Conservation (phyloP, 2,113 vertebrate genomes). For the Lophius piscatorius region DNA sequence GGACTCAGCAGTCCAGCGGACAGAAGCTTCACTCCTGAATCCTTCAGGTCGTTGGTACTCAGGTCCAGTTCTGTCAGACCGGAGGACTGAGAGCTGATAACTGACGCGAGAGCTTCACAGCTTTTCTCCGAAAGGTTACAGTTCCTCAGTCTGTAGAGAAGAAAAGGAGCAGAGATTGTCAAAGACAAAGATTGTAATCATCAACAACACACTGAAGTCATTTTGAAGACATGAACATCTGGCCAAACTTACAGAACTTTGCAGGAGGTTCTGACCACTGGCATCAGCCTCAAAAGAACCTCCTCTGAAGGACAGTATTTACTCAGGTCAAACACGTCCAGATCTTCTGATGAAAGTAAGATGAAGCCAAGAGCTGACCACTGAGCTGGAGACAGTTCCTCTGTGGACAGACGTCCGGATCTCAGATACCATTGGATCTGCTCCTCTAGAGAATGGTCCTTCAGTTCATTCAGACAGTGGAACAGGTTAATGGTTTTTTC, state of each 20-base stretch:
- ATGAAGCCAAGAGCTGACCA: constrained; percentile 48
- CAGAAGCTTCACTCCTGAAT: constrained; percentile 16
- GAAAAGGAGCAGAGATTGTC: too few species aligned
- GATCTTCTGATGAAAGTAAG: constrained; percentile 12
- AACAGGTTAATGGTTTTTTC: constrained; percentile 48
- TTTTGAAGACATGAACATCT: too few species aligned
- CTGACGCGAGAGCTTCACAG: constrained; percentile 15
- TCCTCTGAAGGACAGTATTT: constrained; percentile 33
- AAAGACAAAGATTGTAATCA: too few species aligned
- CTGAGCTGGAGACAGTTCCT: constrained; percentile 8
- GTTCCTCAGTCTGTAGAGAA: constrained; percentile 26
- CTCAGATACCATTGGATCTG: constrained; percentile 6
- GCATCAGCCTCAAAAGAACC: constrained; percentile 27
- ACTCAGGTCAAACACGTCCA: constrained; percentile 25
- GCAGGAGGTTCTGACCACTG: constrained; percentile 23
- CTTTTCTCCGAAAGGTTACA: constrained; percentile 14
- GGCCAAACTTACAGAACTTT: constrained; percentile 50
- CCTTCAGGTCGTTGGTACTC: constrained; percentile 31
- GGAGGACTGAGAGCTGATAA: not conserved
- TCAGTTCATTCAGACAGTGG: constrained; percentile 40
- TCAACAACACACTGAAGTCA: too few species aligned
- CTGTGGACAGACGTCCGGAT: not conserved
- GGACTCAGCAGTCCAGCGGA: constrained; percentile 31
- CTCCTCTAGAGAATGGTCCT: rapidly evolving
- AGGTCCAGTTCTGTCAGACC: constrained; percentile 26